A percentile compares a stretch with the other conserved stretches of the same genome.
Evolutionary conservation across 2,797 vertebrate genomes (phyloP).

Genomic region (Chloroceryle inda): DNA sequence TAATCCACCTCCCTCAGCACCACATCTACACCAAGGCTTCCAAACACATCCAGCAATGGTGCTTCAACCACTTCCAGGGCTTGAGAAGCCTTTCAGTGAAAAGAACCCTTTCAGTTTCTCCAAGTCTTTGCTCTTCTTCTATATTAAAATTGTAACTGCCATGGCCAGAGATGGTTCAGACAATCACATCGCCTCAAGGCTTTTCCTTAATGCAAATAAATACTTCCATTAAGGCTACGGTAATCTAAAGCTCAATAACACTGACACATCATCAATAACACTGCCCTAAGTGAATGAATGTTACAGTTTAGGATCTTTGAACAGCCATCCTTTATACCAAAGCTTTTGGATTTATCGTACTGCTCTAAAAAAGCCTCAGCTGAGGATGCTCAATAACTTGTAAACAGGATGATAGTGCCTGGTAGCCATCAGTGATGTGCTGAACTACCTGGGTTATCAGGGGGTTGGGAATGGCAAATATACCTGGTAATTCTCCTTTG

Average conservation of each 20-base stretch:
- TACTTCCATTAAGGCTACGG: background rate
- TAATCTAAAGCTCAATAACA: background rate
- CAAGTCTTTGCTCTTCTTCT: background rate
- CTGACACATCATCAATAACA: background rate
- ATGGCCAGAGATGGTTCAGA: background rate
- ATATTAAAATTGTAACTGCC: background rate
- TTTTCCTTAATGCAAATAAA: background rate
- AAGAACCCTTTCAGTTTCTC: background rate
- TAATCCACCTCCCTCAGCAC: background rate
- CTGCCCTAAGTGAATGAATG: background rate
- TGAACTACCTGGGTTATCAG: background rate
- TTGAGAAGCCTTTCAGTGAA: background rate
- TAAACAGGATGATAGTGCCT: background rate
- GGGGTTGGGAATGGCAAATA: background rate
- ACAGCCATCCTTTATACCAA: background rate
- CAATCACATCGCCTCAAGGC: background rate
- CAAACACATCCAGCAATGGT: background rate
- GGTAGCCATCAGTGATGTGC: accelerated
- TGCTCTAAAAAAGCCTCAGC: background rate
- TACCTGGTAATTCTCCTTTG: background rate
- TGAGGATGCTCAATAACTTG: background rate
- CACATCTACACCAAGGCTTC: background rate
- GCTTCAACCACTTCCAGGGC: background rate
- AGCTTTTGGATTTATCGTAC: background rate
- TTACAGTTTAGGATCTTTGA: background rate